phyloP scores from a whole-genome alignment of 2,888 invertebrate species.

The Acanthosepion pharaonis region DNA sequence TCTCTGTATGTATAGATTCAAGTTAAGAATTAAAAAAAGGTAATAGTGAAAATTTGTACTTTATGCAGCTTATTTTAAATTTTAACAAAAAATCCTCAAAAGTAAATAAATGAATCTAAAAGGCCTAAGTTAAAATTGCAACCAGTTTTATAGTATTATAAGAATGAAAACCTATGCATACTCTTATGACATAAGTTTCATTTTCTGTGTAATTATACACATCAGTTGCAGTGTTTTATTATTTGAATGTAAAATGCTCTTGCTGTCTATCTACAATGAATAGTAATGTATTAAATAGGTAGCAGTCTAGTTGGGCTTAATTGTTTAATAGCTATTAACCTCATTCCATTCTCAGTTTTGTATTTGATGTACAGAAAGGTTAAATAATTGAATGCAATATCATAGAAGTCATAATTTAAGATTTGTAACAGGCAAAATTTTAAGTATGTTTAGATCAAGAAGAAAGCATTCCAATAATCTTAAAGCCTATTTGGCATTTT shows the following conservation, averaged over 20 bases:
- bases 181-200: neutral
- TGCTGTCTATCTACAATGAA: neutral
- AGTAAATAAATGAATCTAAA: neutral
- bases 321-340: conserved; percentile 4
- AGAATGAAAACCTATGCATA: neutral
- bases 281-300: neutral
- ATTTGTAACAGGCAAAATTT: neutral
- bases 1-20: neutral
- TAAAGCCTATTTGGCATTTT: too few species aligned
- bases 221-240: neutral
- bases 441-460: too few species aligned
- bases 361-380: neutral
- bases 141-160: neutral
- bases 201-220: neutral
- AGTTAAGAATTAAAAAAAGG: neutral
- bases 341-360: neutral
- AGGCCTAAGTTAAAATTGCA: neutral
- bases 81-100: neutral
- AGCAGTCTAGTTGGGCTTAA: neutral
- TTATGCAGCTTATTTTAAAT: neutral
- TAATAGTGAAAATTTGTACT: neutral
- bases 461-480: too few species aligned
- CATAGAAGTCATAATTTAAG: neutral
- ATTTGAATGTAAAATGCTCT: neutral
- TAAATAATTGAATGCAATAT: neutral